A percentile compares a stretch with the other conserved stretches of the same genome.
Evolutionary conservation across 2,113 vertebrate genomes (phyloP).

Genomic region (Colistium nudipinnis): DNA sequence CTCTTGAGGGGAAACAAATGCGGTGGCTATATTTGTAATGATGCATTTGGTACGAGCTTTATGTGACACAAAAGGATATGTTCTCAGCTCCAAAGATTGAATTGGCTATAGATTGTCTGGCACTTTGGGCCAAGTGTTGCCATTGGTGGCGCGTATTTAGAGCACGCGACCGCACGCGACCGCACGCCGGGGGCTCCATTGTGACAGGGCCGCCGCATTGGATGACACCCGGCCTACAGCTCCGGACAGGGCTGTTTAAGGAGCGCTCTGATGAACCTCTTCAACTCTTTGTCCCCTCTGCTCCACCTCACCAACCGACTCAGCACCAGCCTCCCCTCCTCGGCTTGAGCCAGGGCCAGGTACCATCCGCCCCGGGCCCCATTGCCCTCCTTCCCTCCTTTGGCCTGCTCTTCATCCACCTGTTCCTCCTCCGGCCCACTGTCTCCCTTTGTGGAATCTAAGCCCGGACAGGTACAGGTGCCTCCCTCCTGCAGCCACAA

Average conservation of each 20-base stretch:
- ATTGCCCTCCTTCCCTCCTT: conserved; percentile 30
- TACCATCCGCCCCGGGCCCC: conserved; percentile 48
- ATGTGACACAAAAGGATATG: background rate
- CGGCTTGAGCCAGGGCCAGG: conserved; percentile 73
- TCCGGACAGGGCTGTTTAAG: conserved; percentile 76
- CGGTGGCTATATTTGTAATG: background rate
- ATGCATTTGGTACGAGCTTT: background rate
- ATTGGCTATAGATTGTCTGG: background rate
- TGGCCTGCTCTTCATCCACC: conserved; percentile 9
- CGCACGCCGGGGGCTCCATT: too few relatives aligned
- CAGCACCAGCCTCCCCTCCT: conserved; percentile 76
- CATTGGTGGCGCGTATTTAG: background rate
- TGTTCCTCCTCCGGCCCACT: conserved; percentile 10
- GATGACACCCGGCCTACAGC: conserved; percentile 1
- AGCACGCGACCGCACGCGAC: background rate
- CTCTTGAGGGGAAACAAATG: background rate
- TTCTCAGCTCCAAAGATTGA: background rate
- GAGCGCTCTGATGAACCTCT: conserved; percentile 79
- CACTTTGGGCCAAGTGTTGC: background rate
- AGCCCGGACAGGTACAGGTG: conserved; percentile 76
- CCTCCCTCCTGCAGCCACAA: conserved; percentile 81
- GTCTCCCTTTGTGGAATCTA: conserved; percentile 57
- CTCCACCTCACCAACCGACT: conserved; percentile 79
- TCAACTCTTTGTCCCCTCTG: conserved; percentile 79
- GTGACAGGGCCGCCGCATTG: background rate